Conservation (phyloP, 2,113 vertebrate species). For the Perca flavescens region DNA sequence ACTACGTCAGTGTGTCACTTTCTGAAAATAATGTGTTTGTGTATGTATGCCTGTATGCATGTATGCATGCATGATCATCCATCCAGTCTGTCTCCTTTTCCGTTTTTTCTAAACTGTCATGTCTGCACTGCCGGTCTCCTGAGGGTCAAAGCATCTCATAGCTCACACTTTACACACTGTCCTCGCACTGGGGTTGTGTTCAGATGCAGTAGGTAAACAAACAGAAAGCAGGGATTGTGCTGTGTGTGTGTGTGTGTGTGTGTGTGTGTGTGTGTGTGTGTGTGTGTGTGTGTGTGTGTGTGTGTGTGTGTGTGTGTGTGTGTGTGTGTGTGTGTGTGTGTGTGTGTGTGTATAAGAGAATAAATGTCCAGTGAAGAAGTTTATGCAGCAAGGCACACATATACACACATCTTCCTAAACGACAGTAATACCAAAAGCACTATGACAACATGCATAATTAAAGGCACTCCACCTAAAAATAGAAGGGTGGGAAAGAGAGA, state of each 20-base stretch:
- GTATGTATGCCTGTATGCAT: neutral
- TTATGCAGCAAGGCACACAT: neutral
- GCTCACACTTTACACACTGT: slow-evolving; percentile 7
- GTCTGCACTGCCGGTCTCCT: slow-evolving; percentile 22
- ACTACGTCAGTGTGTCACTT: neutral
- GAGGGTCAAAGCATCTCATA: slow-evolving; percentile 5
- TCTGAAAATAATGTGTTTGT: neutral
- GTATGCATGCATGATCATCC: slow-evolving; percentile 2
- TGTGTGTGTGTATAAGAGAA: no score
- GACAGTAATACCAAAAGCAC: slow-evolving; percentile 67
- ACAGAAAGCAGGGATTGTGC: slow-evolving; percentile 12
- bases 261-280: no score
- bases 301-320: no score
- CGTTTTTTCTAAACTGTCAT: neutral
- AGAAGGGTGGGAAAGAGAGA: slow-evolving; percentile 48
- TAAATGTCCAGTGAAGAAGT: no score
- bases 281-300: no score
- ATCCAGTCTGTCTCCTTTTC: neutral
- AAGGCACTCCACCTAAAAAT: slow-evolving; percentile 68
- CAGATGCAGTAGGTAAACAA: slow-evolving; percentile 30
- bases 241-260: no score
- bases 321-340: no score
- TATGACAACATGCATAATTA: slow-evolving; percentile 77
- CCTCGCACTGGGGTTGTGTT: slow-evolving; percentile 10
- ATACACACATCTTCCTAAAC: slow-evolving; percentile 48